Conservation (phyloP, 2,113 vertebrate species). For the Etheostoma cragini region DNA sequence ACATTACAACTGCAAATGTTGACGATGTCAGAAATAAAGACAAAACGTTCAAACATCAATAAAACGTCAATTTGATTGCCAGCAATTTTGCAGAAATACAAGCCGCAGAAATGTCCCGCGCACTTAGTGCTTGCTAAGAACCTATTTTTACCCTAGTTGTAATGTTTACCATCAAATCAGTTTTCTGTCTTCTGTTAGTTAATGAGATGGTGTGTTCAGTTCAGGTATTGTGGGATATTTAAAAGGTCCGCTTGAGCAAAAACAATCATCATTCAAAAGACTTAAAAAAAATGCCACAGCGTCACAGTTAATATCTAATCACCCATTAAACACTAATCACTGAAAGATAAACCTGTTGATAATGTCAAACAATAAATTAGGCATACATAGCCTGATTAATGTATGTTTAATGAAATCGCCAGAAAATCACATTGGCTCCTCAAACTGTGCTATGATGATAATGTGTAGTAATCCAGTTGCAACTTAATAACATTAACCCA, state of each 20-base stretch:
- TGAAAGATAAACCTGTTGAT: conserved; percentile 72
- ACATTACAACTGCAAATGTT: not conserved
- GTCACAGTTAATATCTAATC: conserved; percentile 58
- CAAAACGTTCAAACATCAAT: not conserved
- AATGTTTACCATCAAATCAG: conserved; percentile 12
- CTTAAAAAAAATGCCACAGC: conserved; percentile 31
- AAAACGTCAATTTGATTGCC: not conserved
- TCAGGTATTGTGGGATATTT: conserved; percentile 34
- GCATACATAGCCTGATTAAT: conserved; percentile 68
- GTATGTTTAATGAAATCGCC: conserved; percentile 63
- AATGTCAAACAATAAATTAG: conserved; percentile 70
- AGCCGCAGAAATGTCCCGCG: not conserved
- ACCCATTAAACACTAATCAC: conserved; percentile 71
- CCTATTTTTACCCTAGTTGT: not conserved
- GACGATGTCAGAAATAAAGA: not conserved
- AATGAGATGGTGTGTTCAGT: conserved; percentile 26
- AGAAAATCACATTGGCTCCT: conserved; percentile 56
- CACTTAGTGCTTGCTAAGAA: not conserved
- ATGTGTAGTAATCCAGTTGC: conserved; percentile 59
- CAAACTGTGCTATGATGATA: conserved; percentile 50
- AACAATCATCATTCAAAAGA: conserved; percentile 29
- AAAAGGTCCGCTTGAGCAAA: conserved; percentile 26
- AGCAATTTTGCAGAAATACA: not conserved
- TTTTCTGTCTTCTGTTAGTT: conserved; percentile 34
- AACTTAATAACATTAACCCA: conserved; percentile 57